Percentiles rank a stretch among this genome's conserved stretches.
phyloP scores from a whole-genome alignment of 35 echinoderm and acorn worm genomes.

The Strongylocentrotus purpuratus region DNA sequence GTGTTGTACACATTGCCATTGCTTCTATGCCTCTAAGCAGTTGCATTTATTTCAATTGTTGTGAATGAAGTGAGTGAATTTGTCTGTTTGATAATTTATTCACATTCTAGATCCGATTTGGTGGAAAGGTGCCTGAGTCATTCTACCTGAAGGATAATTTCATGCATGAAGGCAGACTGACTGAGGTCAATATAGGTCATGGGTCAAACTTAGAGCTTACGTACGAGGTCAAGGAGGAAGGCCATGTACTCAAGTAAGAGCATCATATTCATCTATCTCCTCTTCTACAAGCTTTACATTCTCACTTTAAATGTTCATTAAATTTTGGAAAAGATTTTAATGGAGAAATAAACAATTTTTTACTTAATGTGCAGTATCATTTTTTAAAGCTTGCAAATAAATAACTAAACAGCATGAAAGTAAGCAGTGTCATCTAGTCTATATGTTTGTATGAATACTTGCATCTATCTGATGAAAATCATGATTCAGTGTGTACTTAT shows the following conservation, averaged over 20 bases:
- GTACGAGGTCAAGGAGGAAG: conserved; percentile 44
- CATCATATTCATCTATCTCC: not conserved
- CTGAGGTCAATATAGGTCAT: conserved; percentile 9
- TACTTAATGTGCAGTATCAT: no score
- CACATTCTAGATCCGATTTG: conserved; percentile 58
- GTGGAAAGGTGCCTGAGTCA: conserved; percentile 64
- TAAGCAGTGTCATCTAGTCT: no score
- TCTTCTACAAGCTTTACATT: no score
- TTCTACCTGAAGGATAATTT: conserved; percentile 56
- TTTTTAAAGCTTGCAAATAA: no score
- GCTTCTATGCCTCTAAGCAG: no score
- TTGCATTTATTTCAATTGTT: no score
- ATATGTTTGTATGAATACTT: no score
- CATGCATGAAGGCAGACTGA: not conserved
- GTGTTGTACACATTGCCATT: no score
- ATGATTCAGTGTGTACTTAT: no score
- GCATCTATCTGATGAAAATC: no score
- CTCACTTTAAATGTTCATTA: not conserved
- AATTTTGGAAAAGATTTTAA: not conserved
- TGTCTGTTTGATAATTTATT: not conserved
- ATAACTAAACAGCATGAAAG: no score
- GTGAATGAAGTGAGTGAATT: not conserved
- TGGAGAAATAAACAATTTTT: no score
- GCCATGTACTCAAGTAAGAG: conserved; percentile 53
- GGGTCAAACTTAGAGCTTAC: conserved; percentile 49